Evolutionary conservation across 2,113 vertebrate genomes (phyloP), one percentile per base, ranked within the genome.

Genomic region (Clarias gariepinus): DNA sequence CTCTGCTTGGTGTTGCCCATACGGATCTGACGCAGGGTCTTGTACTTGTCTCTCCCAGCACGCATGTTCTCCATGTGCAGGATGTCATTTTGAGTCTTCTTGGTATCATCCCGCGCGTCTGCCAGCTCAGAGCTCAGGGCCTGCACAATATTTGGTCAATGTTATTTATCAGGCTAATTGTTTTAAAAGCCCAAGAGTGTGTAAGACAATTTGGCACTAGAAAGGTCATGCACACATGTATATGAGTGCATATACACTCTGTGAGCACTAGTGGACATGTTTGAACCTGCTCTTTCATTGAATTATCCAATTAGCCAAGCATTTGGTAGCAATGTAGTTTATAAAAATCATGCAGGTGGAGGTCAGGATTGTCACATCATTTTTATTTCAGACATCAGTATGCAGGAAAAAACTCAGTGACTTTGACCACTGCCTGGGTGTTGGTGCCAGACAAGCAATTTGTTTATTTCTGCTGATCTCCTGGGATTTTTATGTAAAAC

Each of bases 1-100:
- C 97, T 96, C 95, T 99, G 98, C 95, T 99, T 99, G 92, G 98
- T 99, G 95, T 99, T 98, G 91, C 98, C 98, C 94, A 95, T 94
- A 2, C 98, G 97, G 92, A 99, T 99, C 94, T 98, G 98, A 83
- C 96, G 95, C 92, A 99, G 96, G 0, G 98, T 99, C 95, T 99
- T 99, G 95, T 99, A 99, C 93, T 99, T 99, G 96, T 99, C 97
- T 2, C 97, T 97, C 5, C 98, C 97, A n/a, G 88, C 95, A 12
- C 95, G 91, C 92, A 97, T 92, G 89, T 99, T 99, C 92, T 99
- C 96, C 0, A 93, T 95, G 91, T 99, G 98, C 86, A 99, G 95
- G 58, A 97, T 69, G 15, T 99, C 98, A 0, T 98, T 96, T 84
- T 93, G 93, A 77, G 97, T 99, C 92, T 95, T 96, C 95, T 95